Percentiles rank a stretch among this genome's conserved stretches.
Conservation (phyloP, 2,797 vertebrate genomes). For the Chrysolophus pictus region DNA sequence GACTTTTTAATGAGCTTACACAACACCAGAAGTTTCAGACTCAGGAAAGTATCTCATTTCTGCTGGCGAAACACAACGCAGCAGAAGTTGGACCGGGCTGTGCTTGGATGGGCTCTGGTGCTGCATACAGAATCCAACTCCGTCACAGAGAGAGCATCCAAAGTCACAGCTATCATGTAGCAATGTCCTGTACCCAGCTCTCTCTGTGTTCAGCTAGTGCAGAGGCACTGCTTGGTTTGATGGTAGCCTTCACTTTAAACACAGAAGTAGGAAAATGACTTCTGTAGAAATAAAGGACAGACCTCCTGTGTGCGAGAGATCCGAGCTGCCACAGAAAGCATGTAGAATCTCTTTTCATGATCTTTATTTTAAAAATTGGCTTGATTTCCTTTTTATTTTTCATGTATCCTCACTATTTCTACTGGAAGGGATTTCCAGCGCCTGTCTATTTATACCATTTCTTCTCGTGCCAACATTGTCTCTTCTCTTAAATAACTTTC, state of each 20-base stretch:
- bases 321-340: not conserved
- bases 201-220: not conserved
- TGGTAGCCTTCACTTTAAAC: not conserved
- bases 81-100: slow-evolving; percentile 38
- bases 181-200: not conserved
- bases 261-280: not conserved
- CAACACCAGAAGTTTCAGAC: slow-evolving; percentile 44
- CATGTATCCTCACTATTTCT: slow-evolving; percentile 71
- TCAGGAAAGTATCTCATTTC: slow-evolving; percentile 64
- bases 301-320: not conserved
- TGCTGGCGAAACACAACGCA: not conserved
- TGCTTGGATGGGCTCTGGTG: not conserved
- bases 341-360: slow-evolving; percentile 25
- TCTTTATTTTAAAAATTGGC: slow-evolving; percentile 44
- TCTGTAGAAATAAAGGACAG: not conserved
- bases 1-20: slow-evolving; percentile 63
- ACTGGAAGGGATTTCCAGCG: slow-evolving; percentile 68
- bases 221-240: not conserved
- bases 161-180: not conserved
- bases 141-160: not conserved
- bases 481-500: slow-evolving; percentile 68
- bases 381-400: slow-evolving; percentile 21
- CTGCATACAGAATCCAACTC: not conserved
- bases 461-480: slow-evolving; percentile 71
- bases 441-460: slow-evolving; percentile 73